These are phyloP conservation scores for Drosophila testacea DNA, from an alignment of 2,888 invertebrate genomes.

Conservation along the genomic window DNA sequence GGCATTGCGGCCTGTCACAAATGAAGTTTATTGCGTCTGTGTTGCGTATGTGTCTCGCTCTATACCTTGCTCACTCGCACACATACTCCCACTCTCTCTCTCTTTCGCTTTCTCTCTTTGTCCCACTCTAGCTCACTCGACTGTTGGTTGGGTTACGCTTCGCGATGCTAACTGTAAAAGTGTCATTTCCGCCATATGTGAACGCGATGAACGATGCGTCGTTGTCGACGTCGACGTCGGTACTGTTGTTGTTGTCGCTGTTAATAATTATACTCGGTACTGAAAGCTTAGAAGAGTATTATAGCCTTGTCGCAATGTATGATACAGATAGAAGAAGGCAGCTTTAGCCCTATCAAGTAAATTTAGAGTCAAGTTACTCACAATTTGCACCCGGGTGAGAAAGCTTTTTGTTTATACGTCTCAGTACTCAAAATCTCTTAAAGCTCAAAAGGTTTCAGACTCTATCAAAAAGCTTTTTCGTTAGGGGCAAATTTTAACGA, in stretches of 20 bases:
- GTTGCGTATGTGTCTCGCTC: slow-evolving; percentile 56
- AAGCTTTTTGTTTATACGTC: too few relatives aligned
- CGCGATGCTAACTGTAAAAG: slow-evolving; percentile 72
- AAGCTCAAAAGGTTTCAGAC: too few relatives aligned
- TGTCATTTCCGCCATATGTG: slow-evolving; percentile 83
- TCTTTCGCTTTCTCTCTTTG: not conserved
- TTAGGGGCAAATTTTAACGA: too few relatives aligned
- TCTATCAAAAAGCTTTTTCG: too few relatives aligned
- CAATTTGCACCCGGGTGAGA: too few relatives aligned
- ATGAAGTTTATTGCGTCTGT: slow-evolving; percentile 84
- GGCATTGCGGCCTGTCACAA: slow-evolving; percentile 83
- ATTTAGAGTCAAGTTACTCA: too few relatives aligned
- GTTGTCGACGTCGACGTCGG: slow-evolving; percentile 29
- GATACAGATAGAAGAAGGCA: not conserved
- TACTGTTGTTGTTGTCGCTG: slow-evolving; percentile 61
- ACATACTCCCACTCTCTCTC: not conserved
- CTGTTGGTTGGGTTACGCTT: slow-evolving; percentile 22
- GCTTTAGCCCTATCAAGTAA: too few relatives aligned
- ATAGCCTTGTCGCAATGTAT: not conserved
- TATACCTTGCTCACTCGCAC: slow-evolving; percentile 9
- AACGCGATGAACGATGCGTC: slow-evolving; percentile 81
- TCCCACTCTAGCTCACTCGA: not conserved
- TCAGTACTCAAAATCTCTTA: too few relatives aligned
- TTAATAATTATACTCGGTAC: slow-evolving; percentile 66
- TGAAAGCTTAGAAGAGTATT: not conserved